Evolutionary conservation across 1,140 invertebrate genomes (phyloP).

Genomic region (Tetragonula clypearis): DNA sequence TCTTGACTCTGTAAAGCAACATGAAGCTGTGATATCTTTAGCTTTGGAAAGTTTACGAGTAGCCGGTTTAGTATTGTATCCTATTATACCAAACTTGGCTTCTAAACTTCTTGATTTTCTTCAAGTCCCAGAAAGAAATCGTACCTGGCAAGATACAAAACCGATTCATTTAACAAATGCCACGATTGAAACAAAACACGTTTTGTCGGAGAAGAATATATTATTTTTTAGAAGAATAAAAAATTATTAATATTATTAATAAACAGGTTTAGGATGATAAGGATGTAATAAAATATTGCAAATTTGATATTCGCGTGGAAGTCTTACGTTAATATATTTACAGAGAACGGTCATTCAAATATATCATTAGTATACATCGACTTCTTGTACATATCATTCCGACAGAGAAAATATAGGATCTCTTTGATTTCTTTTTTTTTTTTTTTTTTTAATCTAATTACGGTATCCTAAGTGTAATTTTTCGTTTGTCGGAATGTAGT

Average conservation of each 20-base stretch:
- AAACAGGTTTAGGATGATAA: constrained; percentile 30
- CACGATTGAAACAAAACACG: neutral
- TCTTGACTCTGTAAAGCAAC: constrained; percentile 78
- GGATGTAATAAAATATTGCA: constrained; percentile 37
- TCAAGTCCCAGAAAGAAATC: constrained; percentile 82
- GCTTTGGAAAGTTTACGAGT: constrained; percentile 92
- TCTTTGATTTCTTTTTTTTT: neutral
- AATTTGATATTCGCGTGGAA: constrained; percentile 61
- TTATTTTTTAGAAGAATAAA: constrained; percentile 68
- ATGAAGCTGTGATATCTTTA: constrained; percentile 90
- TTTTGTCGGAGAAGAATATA: constrained; percentile 45
- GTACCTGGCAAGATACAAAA: constrained; percentile 82
- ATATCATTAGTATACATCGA: constrained; percentile 71
- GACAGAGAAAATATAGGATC: constrained; percentile 39
- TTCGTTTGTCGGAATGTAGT: constrained; percentile 35
- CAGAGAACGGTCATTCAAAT: constrained; percentile 72
- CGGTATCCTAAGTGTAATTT: neutral
- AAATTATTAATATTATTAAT: constrained; percentile 26
- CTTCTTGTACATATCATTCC: constrained; percentile 53
- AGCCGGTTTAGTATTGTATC: constrained; percentile 89
- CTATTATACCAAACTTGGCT: constrained; percentile 90
- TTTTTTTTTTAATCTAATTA: neutral
- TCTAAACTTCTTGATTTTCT: constrained; percentile 85
- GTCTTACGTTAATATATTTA: constrained; percentile 74
- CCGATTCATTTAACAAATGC: constrained; percentile 60